phyloP scores from a whole-genome alignment of 1,140 invertebrate genomes.

The Ephestia elutella region DNA sequence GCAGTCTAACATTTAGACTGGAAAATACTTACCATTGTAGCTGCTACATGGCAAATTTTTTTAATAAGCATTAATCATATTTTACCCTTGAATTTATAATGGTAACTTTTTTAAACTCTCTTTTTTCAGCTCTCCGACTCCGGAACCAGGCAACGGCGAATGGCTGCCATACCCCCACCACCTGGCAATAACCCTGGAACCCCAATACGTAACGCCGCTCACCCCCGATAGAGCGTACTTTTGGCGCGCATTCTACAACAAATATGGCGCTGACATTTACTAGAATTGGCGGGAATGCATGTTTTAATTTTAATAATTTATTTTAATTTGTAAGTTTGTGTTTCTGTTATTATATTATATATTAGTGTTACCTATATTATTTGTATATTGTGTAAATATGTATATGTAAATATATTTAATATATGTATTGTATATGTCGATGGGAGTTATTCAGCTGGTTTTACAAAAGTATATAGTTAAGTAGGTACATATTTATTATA shows the following conservation, averaged over 20 bases:
- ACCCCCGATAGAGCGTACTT: slow-evolving; percentile 55
- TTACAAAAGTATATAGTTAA: no score
- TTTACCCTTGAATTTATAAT: no score
- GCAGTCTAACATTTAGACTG: no score
- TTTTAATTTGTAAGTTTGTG: slow-evolving; percentile 1
- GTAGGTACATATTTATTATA: no score
- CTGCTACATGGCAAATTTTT: no score
- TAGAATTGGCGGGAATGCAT: slow-evolving; percentile 9
- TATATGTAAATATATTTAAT: no score
- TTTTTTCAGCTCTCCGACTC: slow-evolving; percentile 46
- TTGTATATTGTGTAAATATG: no score
- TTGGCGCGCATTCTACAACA: slow-evolving; percentile 50
- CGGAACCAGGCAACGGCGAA: slow-evolving; percentile 45
- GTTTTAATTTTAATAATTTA: slow-evolving; percentile 7
- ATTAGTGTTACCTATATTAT: not conserved
- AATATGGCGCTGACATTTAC: slow-evolving; percentile 49
- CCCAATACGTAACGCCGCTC: slow-evolving; percentile 53
- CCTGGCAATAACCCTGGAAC: slow-evolving; percentile 48
- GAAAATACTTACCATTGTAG: no score
- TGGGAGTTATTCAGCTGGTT: no score
- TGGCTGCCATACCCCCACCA: slow-evolving; percentile 58
- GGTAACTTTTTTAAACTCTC: not conserved
- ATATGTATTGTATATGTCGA: no score
- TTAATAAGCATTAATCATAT: no score
- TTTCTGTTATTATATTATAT: not conserved